Percentiles rank a stretch among this genome's conserved stretches.
phyloP scores from a whole-genome alignment of 2,888 invertebrate species.

The Xiphydria camelus region DNA sequence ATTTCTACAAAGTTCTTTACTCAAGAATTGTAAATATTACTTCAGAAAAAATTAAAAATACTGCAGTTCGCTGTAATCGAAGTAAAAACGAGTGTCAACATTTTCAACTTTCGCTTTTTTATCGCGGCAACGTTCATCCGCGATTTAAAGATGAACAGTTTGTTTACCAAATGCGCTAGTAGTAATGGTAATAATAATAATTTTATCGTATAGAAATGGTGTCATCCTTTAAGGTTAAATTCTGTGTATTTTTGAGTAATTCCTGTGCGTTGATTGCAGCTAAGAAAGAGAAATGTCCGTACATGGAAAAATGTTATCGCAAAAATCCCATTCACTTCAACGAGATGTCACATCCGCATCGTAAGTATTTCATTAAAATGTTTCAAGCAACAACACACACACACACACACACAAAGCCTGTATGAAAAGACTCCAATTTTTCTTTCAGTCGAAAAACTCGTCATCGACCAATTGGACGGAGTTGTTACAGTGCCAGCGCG shows the following conservation, averaged over 20 bases:
- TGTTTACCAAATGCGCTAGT: neutral
- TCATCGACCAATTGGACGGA: constrained; percentile 66
- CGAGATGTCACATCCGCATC: constrained; percentile 79
- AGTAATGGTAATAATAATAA: no score
- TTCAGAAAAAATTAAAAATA: no score
- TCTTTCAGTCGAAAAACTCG: constrained; percentile 68
- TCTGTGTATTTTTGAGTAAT: neutral
- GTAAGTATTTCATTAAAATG: constrained; percentile 61
- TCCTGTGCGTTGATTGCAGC: constrained; percentile 19
- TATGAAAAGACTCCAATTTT: constrained; percentile 9
- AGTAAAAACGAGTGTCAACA: no score
- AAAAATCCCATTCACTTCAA: constrained; percentile 83
- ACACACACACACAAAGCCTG: constrained; percentile 20
- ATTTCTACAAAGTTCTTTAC: no score
- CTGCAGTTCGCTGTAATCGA: no score
- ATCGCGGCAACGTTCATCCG: no score
- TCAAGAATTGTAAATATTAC: no score
- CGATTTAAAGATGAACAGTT: neutral
- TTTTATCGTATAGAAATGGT: no score
- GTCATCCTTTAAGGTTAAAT: neutral
- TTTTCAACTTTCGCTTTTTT: no score
- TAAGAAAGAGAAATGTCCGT: constrained; percentile 68
- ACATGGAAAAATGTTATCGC: constrained; percentile 78
- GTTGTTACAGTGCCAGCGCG: constrained; percentile 35
- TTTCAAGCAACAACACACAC: constrained; percentile 6